phyloP scores from a whole-genome alignment of 2,888 invertebrate species.

The Himalopsyche japonica region DNA sequence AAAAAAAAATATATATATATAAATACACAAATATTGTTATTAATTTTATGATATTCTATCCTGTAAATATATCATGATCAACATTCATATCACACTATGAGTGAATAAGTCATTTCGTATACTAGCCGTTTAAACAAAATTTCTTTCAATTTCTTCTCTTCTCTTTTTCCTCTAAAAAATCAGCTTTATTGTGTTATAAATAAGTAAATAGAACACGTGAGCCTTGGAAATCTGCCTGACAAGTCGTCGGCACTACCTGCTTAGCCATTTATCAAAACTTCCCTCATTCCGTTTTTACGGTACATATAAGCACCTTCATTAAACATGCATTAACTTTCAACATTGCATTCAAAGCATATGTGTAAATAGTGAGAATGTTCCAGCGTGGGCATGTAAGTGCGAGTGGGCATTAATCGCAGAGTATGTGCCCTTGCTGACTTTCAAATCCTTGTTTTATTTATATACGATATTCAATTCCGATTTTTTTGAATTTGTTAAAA shows the following conservation, averaged over 20 bases:
- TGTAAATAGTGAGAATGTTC: neutral
- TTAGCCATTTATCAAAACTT: constrained; percentile 19
- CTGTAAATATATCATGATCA: no score
- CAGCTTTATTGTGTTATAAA: neutral
- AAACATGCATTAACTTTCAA: constrained; percentile 29
- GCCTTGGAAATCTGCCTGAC: neutral
- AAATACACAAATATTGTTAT: no score
- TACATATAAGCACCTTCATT: constrained; percentile 10
- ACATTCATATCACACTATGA: no score
- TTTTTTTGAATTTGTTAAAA: no score
- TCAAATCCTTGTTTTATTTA: no score
- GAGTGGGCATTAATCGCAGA: neutral
- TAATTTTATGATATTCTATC: no score
- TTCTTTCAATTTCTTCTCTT: no score
- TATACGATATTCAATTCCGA: no score
- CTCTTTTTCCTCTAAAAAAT: no score
- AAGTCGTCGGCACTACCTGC: neutral
- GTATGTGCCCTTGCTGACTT: neutral
- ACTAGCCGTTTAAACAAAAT: no score
- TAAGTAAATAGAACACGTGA: neutral
- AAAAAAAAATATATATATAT: no score
- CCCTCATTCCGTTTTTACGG: constrained; percentile 16
- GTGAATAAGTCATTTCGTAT: no score
- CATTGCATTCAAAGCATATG: constrained; percentile 19
- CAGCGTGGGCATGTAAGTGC: neutral